phyloP scores from a whole-genome alignment of 37 sponge, comb jelly and placozoan species.

The Crambe crambe region DNA sequence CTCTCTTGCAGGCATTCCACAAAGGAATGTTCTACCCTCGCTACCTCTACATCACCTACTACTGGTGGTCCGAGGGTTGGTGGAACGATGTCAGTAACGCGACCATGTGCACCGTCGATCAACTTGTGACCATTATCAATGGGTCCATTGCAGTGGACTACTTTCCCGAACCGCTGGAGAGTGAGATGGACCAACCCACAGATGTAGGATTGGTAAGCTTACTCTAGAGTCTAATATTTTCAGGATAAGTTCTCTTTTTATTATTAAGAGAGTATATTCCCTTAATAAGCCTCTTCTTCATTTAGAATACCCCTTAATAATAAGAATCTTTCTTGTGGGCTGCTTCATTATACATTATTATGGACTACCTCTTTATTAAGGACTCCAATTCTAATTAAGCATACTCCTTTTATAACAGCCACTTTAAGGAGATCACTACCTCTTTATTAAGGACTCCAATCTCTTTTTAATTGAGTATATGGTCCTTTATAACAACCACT shows the following conservation, averaged over 20 bases:
- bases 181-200: slow-evolving; percentile 21
- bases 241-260: background rate
- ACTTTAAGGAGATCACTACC: no score
- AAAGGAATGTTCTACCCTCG: slow-evolving; percentile 42
- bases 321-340: no score
- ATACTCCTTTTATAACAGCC: no score
- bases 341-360: no score
- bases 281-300: no score
- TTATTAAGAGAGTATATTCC: no score
- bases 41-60: slow-evolving; percentile 44
- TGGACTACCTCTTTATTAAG: no score
- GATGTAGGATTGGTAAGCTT: slow-evolving; percentile 52
- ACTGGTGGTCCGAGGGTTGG: slow-evolving; percentile 54
- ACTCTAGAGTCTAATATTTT: background rate
- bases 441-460: no score
- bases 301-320: no score
- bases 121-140: background rate
- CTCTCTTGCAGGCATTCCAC: slow-evolving; percentile 19
- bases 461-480: no score
- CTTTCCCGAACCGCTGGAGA: slow-evolving; percentile 27
- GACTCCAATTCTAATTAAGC: no score
- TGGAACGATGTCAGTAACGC: slow-evolving; percentile 11
- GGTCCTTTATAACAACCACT: no score
- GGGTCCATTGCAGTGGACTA: slow-evolving; percentile 45
- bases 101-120: background rate